Percentiles rank a stretch among this genome's conserved stretches.
Evolutionary conservation across 1,140 invertebrate genomes (phyloP).

Genomic region (Tenebrio molitor): DNA sequence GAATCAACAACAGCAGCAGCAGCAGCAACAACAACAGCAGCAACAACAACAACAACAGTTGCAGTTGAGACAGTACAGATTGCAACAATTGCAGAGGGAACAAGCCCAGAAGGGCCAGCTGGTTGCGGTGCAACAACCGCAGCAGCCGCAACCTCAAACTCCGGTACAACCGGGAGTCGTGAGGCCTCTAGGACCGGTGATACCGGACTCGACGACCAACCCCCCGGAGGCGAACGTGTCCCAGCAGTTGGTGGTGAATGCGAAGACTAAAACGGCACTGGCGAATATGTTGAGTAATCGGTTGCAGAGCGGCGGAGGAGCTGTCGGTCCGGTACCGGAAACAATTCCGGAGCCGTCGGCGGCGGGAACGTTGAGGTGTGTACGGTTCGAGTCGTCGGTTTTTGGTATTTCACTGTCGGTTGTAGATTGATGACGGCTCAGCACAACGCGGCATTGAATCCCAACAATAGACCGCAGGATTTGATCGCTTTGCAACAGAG

Average conservation of each 20-base stretch:
- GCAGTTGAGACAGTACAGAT: conserved; percentile 55
- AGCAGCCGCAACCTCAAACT: conserved; percentile 17
- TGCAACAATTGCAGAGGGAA: conserved; percentile 55
- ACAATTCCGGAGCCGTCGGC: conserved; percentile 74
- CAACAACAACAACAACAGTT: conserved; percentile 71
- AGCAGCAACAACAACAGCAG: conserved; percentile 72
- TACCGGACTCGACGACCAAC: conserved; percentile 59
- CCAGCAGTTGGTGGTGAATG: conserved; percentile 77
- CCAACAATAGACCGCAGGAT: conserved; percentile 65
- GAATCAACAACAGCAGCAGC: conserved; percentile 63
- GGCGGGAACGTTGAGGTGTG: conserved; percentile 75
- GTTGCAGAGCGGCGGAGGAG: conserved; percentile 69
- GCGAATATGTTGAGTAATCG: conserved; percentile 95
- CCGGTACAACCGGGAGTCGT: background rate
- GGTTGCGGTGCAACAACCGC: conserved; percentile 25
- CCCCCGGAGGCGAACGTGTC: conserved; percentile 53
- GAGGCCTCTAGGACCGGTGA: conserved; percentile 62
- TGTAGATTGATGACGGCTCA: conserved; percentile 81
- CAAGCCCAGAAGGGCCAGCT: conserved; percentile 5
- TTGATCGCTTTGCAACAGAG: conserved; percentile 66
- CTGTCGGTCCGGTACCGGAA: conserved; percentile 59
- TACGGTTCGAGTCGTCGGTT: too few relatives aligned
- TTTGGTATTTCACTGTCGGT: too few relatives aligned
- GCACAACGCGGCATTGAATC: conserved; percentile 74
- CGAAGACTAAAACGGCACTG: conserved; percentile 95